phyloP scores from a whole-genome alignment of 2,797 vertebrate species.

The Acrossocheilus fasciatus region DNA sequence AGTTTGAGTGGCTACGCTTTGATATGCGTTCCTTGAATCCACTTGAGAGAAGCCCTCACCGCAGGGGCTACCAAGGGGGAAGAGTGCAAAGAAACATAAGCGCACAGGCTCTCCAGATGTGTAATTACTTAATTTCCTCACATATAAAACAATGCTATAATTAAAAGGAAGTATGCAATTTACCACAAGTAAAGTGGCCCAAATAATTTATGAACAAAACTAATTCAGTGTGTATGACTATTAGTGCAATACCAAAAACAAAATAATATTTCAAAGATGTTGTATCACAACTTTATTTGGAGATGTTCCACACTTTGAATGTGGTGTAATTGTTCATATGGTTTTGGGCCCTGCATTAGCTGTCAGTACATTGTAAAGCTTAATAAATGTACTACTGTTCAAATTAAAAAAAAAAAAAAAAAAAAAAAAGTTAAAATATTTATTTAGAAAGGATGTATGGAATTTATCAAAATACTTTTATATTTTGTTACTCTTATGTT shows the following conservation, averaged over 20 bases:
- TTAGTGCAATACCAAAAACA: neutral
- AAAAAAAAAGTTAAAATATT: neutral
- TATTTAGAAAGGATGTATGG: neutral
- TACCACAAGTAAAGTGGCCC: conserved; percentile 42
- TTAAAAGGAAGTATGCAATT: conserved; percentile 16
- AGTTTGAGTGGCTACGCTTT: conserved; percentile 50
- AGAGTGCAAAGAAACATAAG: conserved; percentile 52
- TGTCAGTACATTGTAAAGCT: neutral
- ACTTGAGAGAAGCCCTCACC: conserved; percentile 59
- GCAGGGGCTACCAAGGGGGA: conserved; percentile 54
- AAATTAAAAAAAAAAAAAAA: neutral
- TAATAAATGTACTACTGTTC: neutral
- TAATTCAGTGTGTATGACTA: conserved; percentile 4
- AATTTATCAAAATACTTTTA: neutral
- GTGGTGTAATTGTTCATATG: neutral
- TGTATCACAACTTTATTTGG: conserved; percentile 4
- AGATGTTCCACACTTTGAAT: neutral
- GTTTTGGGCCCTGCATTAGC: conserved; percentile 7
- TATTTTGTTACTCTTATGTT: neutral
- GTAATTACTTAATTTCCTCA: conserved; percentile 65
- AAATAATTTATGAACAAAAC: conserved; percentile 14
- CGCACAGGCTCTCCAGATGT: conserved; percentile 30
- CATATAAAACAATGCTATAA: conserved; percentile 52
- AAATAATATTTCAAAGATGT: neutral
- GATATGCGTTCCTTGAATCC: conserved; percentile 54